Percentiles rank a stretch among this genome's conserved stretches.
Evolutionary conservation across 2,888 invertebrate species (phyloP).

Genomic region (Muscina levida): DNA sequence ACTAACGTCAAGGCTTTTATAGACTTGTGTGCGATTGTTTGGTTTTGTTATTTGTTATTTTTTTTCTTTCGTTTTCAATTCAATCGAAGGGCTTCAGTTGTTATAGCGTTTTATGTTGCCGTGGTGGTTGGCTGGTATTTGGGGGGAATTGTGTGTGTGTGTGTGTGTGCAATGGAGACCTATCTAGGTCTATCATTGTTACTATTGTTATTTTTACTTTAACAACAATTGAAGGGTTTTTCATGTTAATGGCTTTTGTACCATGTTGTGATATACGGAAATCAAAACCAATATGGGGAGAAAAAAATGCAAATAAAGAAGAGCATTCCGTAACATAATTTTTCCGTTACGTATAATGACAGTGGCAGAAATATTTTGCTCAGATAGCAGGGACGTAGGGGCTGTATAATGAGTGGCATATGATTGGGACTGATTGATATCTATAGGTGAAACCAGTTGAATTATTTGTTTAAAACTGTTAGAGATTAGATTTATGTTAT

Average conservation of each 20-base stretch:
- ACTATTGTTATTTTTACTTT: constrained; percentile 30
- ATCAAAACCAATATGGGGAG: not conserved
- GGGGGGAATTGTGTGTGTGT: constrained; percentile 31
- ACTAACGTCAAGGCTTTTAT: constrained; percentile 73
- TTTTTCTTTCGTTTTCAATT: not conserved
- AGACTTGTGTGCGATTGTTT: constrained; percentile 71
- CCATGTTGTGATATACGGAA: constrained; percentile 74
- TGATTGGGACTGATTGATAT: no score
- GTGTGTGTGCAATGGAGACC: constrained; percentile 39
- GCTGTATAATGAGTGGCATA: no score
- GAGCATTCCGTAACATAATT: constrained; percentile 75
- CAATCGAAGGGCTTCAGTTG: no score
- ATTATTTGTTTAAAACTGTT: no score
- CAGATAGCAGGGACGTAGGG: not conserved
- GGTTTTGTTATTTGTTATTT: no score
- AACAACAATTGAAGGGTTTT: constrained; percentile 40
- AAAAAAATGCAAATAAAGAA: no score
- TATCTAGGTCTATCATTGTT: not conserved
- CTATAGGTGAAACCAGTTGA: no score
- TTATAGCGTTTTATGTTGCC: constrained; percentile 58
- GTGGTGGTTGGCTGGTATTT: not conserved
- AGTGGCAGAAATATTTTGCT: not conserved
- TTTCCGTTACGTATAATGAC: constrained; percentile 52
- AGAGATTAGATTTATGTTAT: no score
- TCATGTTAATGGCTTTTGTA: constrained; percentile 77